phyloP scores from a whole-genome alignment of 2,113 vertebrate species.

The Engraulis encrasicolus region DNA sequence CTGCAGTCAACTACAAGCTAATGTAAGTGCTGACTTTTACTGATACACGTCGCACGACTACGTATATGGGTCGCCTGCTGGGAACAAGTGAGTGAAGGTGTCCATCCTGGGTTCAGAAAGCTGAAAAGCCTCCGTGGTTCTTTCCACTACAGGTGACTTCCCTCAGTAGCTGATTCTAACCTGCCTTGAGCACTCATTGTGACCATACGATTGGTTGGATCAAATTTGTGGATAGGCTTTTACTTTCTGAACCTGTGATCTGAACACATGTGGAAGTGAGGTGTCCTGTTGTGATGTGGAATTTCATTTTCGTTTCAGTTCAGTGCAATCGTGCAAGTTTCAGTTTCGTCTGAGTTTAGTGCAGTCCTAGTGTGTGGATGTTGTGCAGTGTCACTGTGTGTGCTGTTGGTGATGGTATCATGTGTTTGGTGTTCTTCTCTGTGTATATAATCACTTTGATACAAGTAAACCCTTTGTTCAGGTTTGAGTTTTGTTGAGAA shows the following conservation, averaged over 20 bases:
- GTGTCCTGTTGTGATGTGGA: slow-evolving; percentile 51
- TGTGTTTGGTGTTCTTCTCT: slow-evolving; percentile 33
- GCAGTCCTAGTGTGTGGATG: slow-evolving; percentile 33
- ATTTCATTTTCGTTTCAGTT: slow-evolving; percentile 40
- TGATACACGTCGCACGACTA: slow-evolving; percentile 63
- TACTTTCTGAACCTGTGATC: no score
- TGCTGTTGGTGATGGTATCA: slow-evolving; percentile 33
- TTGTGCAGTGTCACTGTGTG: slow-evolving; percentile 34
- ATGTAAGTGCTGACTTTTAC: slow-evolving; percentile 60
- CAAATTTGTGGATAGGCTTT: no score
- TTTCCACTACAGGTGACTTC: no score
- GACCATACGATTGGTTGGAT: no score
- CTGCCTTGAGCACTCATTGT: no score
- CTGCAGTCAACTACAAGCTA: slow-evolving; percentile 59
- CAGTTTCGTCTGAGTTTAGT: slow-evolving; percentile 42
- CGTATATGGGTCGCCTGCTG: slow-evolving; percentile 71
- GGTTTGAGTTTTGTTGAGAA: background rate
- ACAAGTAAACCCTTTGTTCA: background rate
- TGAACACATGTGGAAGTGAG: no score
- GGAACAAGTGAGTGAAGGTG: no score
- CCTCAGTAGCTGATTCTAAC: no score
- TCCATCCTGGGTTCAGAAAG: no score
- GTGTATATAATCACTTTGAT: slow-evolving; percentile 23
- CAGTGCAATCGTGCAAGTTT: no score
- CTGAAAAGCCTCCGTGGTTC: no score